phyloP scores from a whole-genome alignment of 1,140 invertebrate species.

The Pantala flavescens region DNA sequence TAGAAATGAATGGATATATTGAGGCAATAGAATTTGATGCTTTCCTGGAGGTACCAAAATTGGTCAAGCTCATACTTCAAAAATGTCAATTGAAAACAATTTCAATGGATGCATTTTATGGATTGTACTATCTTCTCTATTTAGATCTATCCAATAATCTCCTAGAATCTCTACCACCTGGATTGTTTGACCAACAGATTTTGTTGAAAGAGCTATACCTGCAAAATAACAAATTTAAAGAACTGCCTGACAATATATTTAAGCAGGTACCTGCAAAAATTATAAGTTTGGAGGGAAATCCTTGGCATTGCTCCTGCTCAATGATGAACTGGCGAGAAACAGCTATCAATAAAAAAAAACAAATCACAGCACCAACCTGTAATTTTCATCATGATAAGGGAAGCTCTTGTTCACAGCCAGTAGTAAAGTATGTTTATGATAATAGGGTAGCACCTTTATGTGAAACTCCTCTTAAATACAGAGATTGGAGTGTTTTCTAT shows the following conservation, averaged over 20 bases:
- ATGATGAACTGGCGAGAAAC: constrained; percentile 50
- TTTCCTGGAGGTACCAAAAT: constrained; percentile 45
- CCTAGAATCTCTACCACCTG: constrained; percentile 45
- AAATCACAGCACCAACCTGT: constrained; percentile 31
- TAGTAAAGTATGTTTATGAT: constrained; percentile 39
- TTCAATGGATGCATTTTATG: constrained; percentile 58
- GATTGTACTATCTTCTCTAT: constrained; percentile 42
- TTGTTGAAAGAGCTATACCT: constrained; percentile 49
- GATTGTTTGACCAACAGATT: constrained; percentile 48
- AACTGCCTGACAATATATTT: constrained; percentile 47
- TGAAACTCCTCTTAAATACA: constrained; percentile 41
- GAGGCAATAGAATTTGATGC: constrained; percentile 52
- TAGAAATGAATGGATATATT: constrained; percentile 46
- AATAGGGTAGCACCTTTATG: constrained; percentile 51
- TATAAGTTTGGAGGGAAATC: constrained; percentile 50
- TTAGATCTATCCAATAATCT: constrained; percentile 54
- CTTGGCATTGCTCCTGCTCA: constrained; percentile 56
- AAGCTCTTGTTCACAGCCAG: constrained; percentile 28
- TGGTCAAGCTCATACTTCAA: constrained; percentile 47
- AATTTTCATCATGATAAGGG: constrained; percentile 34
- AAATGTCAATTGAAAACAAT: constrained; percentile 49
- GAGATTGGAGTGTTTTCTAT: constrained; percentile 50
- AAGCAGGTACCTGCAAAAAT: constrained; percentile 37
- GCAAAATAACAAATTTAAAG: constrained; percentile 46
- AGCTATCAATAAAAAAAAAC: constrained; percentile 36